Evolutionary conservation across 2,888 invertebrate genomes (phyloP).

Genomic region (Exocentrus adspersus): DNA sequence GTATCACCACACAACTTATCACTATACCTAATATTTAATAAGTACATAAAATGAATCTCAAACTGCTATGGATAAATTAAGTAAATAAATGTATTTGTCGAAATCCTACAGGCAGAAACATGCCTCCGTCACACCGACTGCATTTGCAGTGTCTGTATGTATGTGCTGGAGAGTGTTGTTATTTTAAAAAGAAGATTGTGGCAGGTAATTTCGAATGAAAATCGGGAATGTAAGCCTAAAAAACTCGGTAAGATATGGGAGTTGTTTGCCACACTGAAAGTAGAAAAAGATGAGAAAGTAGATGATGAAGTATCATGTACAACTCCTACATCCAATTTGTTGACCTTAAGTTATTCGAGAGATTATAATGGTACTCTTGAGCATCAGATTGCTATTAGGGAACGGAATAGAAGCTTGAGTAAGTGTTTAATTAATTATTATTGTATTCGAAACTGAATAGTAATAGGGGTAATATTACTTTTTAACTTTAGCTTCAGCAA

Average conservation of each 20-base stretch:
- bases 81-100: background rate
- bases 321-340: slow-evolving; percentile 29
- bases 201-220: slow-evolving; percentile 36
- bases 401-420: slow-evolving; percentile 32
- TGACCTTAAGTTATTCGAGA: slow-evolving; percentile 22
- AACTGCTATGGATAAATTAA: background rate
- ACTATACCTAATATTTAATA: background rate
- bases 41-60: too few relatives aligned
- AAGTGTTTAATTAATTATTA: slow-evolving; percentile 25
- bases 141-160: slow-evolving; percentile 46
- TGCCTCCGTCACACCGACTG: slow-evolving; percentile 37
- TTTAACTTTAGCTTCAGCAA: slow-evolving; percentile 2
- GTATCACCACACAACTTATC: slow-evolving; percentile 5
- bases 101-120: slow-evolving; percentile 31
- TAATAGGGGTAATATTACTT: too few relatives aligned
- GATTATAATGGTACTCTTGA: slow-evolving; percentile 32
- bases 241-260: slow-evolving; percentile 41
- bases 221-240: slow-evolving; percentile 33
- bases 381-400: slow-evolving; percentile 21
- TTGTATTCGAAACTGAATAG: too few relatives aligned
- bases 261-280: slow-evolving; percentile 35
- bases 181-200: slow-evolving; percentile 40
- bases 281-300: slow-evolving; percentile 29
- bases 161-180: slow-evolving; percentile 43
- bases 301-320: slow-evolving; percentile 21